Base-by-base conservation (phyloP, 1,140 invertebrate genomes). In the Drosophila sechellia region DNA sequence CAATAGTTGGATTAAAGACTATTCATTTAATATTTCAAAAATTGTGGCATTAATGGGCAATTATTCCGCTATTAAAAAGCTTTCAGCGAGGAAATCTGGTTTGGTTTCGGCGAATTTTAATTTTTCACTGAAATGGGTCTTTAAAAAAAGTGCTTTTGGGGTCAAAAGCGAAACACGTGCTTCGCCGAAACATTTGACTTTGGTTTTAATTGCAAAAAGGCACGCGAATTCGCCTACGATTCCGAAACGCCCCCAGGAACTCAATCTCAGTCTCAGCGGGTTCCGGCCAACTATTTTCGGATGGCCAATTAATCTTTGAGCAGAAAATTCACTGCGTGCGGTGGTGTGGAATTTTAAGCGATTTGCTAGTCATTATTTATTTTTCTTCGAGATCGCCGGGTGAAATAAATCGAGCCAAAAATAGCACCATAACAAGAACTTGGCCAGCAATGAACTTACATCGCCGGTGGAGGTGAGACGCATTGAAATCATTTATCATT, bases 281-380 rank as follows among this genome's bases (percentile, higher is more conserved):
- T 52, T 75, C 50, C 46, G 46, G 60, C 48, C 52, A 76, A 43
- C 49, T 86, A 87, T 86, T 78, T 86, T 81, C 74, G 73, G 75
- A 50, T 57, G 43, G 15, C 34, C 75, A 83, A 83, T 87, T 87
- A 87, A 87, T 87, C 81, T 73, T 49, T 40, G 48, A 27, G 37
- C 34, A 45, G 39, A 27, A 55, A 37, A 53, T 39, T 53, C 40
- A 39, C 49, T 54, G 61, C 55, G 52, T 63, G 63, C 46, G 46
- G 52, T 27, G 48, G 73, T 71, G 50, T 79, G 83, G 84, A 83
- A 87, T 87, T 89, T 87, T 87, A 87, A 89, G 83, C 77, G 84
- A 87, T 87, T 87, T 79, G 83, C 79, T 68, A 70, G 61, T 60
- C 83, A 86, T 87, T 79, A 87, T 87, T 79, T 86, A 86, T 83